Evolutionary conservation across 2,888 invertebrate genomes (phyloP).

Genomic region (Melieria omissa): DNA sequence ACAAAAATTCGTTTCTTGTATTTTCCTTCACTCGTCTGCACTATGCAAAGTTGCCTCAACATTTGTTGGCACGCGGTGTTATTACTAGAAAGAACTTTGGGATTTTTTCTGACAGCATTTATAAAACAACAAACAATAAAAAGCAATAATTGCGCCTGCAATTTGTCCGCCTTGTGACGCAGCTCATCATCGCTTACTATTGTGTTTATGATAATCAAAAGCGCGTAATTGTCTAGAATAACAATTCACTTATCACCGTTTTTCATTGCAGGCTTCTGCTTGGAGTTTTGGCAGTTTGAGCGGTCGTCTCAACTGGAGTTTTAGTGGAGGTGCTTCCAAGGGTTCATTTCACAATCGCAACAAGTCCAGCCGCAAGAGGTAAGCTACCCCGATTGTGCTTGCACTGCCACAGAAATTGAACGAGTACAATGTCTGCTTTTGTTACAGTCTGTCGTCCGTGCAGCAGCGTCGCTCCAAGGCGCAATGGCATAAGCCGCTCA

Average conservation of each 20-base stretch:
- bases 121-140: no score
- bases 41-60: no score
- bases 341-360: constrained; percentile 53
- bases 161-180: no score
- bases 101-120: no score
- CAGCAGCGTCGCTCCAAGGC: constrained; percentile 70
- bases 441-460: constrained; percentile 48
- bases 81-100: no score
- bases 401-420: background rate
- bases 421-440: constrained; percentile 5
- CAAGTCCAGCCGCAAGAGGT: constrained; percentile 53
- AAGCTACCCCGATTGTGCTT: constrained; percentile 31
- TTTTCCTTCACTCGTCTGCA: no score
- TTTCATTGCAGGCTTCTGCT: constrained; percentile 52
- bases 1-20: no score
- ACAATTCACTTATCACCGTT: background rate
- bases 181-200: no score
- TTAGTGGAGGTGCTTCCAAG: constrained; percentile 47
- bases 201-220: no score
- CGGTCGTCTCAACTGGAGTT: constrained; percentile 56
- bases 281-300: constrained; percentile 60
- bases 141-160: no score
- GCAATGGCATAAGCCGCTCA: constrained; percentile 83
- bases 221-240: no score
- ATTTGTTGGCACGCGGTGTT: no score